Conservation (phyloP, 1,140 invertebrate genomes). For the Diabrotica virgifera region DNA sequence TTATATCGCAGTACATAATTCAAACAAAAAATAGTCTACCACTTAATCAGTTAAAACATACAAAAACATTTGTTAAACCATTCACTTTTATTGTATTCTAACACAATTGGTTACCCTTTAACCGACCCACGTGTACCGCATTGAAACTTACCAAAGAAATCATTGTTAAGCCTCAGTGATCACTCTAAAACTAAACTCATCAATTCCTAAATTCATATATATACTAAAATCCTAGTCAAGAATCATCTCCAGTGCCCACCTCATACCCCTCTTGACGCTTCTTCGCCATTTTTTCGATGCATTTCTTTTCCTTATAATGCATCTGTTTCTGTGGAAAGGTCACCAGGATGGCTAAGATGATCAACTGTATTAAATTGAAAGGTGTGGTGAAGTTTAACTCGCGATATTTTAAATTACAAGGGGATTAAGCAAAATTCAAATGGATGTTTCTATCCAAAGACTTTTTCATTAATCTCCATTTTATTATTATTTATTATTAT, state of each 20-base stretch:
- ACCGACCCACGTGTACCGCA: background rate
- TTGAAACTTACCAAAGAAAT: slow-evolving; percentile 15
- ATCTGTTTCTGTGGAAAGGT: slow-evolving; percentile 16
- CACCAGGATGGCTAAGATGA: slow-evolving; percentile 19
- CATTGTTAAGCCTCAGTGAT: slow-evolving; percentile 12
- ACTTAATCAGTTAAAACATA: too few species aligned
- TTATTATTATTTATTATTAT: too few species aligned
- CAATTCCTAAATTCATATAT: slow-evolving; percentile 18
- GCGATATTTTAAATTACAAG: too few species aligned
- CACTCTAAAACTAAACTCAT: slow-evolving; percentile 13
- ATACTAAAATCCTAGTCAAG: slow-evolving; percentile 8
- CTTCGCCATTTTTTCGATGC: slow-evolving; percentile 12
- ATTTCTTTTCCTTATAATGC: slow-evolving; percentile 15
- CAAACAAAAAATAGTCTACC: too few species aligned
- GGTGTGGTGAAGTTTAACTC: slow-evolving; percentile 8
- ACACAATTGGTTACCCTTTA: too few species aligned
- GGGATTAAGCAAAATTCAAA: too few species aligned
- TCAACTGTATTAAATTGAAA: slow-evolving; percentile 21
- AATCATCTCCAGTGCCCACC: slow-evolving; percentile 10
- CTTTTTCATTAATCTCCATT: too few species aligned
- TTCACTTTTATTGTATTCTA: too few species aligned
- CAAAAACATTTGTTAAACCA: too few species aligned
- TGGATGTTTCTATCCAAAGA: too few species aligned
- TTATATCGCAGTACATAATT: too few species aligned
- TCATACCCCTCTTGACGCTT: slow-evolving; percentile 11